Evolutionary conservation across 2,113 vertebrate genomes (phyloP).

Genomic region (Centropus unirufus): DNA sequence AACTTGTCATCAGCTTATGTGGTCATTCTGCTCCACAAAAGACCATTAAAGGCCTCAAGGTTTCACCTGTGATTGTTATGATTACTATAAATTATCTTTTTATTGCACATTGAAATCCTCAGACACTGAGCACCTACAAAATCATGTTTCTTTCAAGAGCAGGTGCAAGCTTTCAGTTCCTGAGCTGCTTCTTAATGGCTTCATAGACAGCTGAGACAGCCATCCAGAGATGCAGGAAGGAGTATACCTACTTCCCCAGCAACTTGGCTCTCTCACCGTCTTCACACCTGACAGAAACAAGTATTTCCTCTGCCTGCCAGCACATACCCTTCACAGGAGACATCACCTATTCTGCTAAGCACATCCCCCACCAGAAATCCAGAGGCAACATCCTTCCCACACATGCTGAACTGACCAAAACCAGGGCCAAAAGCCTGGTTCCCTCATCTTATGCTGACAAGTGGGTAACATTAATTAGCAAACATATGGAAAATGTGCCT

Average conservation of each 20-base stretch:
- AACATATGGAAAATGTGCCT: neutral
- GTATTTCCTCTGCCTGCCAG: slow-evolving; percentile 12
- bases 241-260: neutral
- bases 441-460: neutral
- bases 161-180: slow-evolving; percentile 3
- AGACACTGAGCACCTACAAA: neutral
- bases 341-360: neutral
- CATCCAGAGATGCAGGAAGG: neutral
- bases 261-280: neutral
- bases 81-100: slow-evolving; percentile 61
- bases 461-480: neutral
- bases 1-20: slow-evolving; percentile 3
- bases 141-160: slow-evolving; percentile 35
- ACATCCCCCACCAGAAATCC: neutral
- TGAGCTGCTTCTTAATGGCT: neutral
- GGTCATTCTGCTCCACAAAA: neutral
- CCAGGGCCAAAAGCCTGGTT: neutral
- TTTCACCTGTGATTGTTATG: slow-evolving; percentile 10
- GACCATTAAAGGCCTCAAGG: slow-evolving; percentile 25
- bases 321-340: neutral
- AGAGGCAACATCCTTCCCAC: neutral
- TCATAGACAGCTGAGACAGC: slow-evolving; percentile 37
- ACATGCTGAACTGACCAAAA: neutral
- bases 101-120: slow-evolving; percentile 10
- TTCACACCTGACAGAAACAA: slow-evolving; percentile 30